These are phyloP conservation scores for Tipula confusa DNA, from an alignment of 2,888 invertebrate species.

Conservation along the genomic window DNA sequence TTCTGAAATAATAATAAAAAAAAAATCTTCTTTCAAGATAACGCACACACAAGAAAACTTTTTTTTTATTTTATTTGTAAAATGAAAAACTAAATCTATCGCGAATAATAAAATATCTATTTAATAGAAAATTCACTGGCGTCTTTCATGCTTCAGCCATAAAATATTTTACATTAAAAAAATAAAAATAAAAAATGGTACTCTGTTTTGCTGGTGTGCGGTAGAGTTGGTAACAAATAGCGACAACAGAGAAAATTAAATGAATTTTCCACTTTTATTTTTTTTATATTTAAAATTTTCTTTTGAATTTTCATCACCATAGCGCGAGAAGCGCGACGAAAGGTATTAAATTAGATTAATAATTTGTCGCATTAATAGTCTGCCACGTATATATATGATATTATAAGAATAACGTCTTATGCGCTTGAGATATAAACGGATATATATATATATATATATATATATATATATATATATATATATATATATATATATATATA, in stretches of 20 bases:
- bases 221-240: not conserved
- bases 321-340: not conserved
- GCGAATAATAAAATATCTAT: not conserved
- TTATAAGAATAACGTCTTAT: not conserved
- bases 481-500: too few relatives aligned
- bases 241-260: not conserved
- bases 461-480: too few relatives aligned
- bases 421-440: not conserved
- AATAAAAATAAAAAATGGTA: not conserved
- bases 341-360: not conserved
- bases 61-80: not conserved
- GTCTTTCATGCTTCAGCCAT: not conserved
- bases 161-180: not conserved
- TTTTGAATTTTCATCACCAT: not conserved
- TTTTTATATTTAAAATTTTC: not conserved
- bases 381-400: not conserved
- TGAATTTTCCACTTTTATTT: too few relatives aligned
- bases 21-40: not conserved
- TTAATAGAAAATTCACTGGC: conserved; percentile 3
- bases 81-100: conserved; percentile 3
- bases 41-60: not conserved
- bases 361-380: not conserved
- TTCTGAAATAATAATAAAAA: not conserved
- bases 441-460: too few relatives aligned
- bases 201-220: not conserved